Base-by-base conservation (phyloP, 2,113 vertebrate genomes). In the Ancistrus triradiatus region DNA sequence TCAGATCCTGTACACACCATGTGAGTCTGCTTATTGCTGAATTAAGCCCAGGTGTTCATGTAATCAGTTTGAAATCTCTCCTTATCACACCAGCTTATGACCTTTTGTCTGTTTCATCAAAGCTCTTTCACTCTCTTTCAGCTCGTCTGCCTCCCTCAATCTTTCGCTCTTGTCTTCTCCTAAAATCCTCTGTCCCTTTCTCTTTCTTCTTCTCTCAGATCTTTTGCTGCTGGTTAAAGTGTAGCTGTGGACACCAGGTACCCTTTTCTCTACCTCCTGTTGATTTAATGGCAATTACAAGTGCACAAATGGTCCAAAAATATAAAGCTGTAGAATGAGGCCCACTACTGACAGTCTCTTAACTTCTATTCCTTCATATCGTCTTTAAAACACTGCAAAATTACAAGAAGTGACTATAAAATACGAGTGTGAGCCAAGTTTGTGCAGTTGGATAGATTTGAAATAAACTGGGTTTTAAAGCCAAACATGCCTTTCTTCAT, bases 221-320 rank as follows among this genome's bases (percentile, higher is more conserved):
- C n/a, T n/a, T n/a, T n/a, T n/a, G n/a, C n/a, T n/a, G 25, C 56
- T 53, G 50, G 51, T 3, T 37, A 65, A 46, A 65, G 43, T 9
- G n/a, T 47, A 44, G 27, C 59, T 17, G 13, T 51, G 59, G 27
- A 72, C 35, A 55, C 24, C 31, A 43, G 19, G 35, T 53, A 62
- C 27, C 7, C 53, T 58, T 28, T 61, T 9, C 10, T 47, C 25
- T 27, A 15, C 22, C 53, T 70, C 57, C 55, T 68, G 60, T 24
- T 15, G 25, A 66, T 70, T 68, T 71, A 53, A 64, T 70, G 55
- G 11, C 59, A 71, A 71, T 68, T 68, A 67, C 53, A 50, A 56
- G 17, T 37, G 49, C 21, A 64, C 64, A 71, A 63, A 63, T 14
- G 46, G 40, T 42, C 22, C 7, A 43, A 52, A 43, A 59, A 46